Percentiles rank a stretch among this genome's conserved stretches.
phyloP scores from a whole-genome alignment of 2,113 vertebrate species.

The Nerophis ophidion region DNA sequence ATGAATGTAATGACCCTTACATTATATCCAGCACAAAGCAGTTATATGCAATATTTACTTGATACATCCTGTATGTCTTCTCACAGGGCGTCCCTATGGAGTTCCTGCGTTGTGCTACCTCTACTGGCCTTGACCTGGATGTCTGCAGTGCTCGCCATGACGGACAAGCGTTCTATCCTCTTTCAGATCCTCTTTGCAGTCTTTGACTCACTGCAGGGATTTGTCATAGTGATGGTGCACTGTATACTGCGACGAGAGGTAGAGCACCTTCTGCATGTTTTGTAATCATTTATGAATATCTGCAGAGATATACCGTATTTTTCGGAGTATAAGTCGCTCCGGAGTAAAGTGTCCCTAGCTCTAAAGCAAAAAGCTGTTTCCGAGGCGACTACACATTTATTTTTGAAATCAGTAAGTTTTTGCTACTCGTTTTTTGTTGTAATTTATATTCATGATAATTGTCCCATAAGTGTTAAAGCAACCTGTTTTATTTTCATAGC shows the following conservation, averaged over 20 bases:
- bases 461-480: too few species aligned
- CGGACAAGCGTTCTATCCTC: conserved; percentile 97
- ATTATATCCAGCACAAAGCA: background rate
- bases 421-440: too few species aligned
- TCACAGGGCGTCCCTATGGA: conserved; percentile 96
- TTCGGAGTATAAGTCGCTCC: too few species aligned
- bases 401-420: too few species aligned
- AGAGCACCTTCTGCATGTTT: background rate
- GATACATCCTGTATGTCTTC: conserved; percentile 19
- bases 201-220: conserved; percentile 98
- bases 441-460: too few species aligned
- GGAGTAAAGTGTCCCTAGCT: too few species aligned
- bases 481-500: too few species aligned
- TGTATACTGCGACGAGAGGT: conserved; percentile 97
- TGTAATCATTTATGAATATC: background rate
- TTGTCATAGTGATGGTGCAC: conserved; percentile 99
- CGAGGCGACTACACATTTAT: too few species aligned
- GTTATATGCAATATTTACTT: conserved; percentile 10
- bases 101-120: conserved; percentile 94
- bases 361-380: too few species aligned
- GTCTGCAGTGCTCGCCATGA: conserved; percentile 98
- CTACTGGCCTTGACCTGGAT: conserved; percentile 98
- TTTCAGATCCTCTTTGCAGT: conserved; percentile 99
- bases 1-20: background rate
- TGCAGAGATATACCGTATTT: too few species aligned